Base-by-base conservation (phyloP, 2,888 invertebrate species). In the Teleiodes luculella region DNA sequence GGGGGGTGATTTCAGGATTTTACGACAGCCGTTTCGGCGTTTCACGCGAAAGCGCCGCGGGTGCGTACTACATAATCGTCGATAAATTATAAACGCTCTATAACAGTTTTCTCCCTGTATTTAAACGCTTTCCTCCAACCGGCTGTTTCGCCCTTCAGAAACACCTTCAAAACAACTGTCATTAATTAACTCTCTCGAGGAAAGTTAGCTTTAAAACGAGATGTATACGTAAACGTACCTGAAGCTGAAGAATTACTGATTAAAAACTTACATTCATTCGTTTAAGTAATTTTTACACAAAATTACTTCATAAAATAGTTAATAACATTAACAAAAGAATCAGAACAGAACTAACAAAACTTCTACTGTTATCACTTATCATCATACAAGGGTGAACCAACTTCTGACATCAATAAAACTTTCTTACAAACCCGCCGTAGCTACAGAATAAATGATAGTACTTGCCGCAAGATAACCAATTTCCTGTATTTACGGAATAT, bases 41-140 rank as follows among this genome's bases (percentile, higher is more conserved):
- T 54, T 54, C 51, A 41, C 16, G 65, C 64, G 66, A 65, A 67
- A 70, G 66, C 67, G 67, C 67, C 66, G 60, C 68, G 67, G 65
- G 67, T 66, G 70, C 70, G 69, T 70, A 67, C 66, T 73, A 64
- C 67, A 62, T 71, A 74, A 74, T 72, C 69, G 68, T 59, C 73
- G 61, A 68, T 74, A 75, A 71, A 70, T 71, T 71, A 72, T 70
- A 72, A 73, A 73, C 64, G 66, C 59, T 46, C 62, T 72, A 67
- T 66, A 67, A 66, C 69, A 72, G 67, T 72, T 71, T 64, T 58
- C 61, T 64, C 70, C 58, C 62, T 65, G 59, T 61, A 53, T 58
- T 59, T 56, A 57, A 52, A 53, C 56, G 56, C 50, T 62, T 60
- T 56, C 47, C 57, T 46, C 60, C 57, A 55, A 41, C 48, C 56